Percentiles rank a stretch among this genome's conserved stretches.
Conservation (phyloP, 2,113 vertebrate genomes). For the Oreotrochilus melanogaster region DNA sequence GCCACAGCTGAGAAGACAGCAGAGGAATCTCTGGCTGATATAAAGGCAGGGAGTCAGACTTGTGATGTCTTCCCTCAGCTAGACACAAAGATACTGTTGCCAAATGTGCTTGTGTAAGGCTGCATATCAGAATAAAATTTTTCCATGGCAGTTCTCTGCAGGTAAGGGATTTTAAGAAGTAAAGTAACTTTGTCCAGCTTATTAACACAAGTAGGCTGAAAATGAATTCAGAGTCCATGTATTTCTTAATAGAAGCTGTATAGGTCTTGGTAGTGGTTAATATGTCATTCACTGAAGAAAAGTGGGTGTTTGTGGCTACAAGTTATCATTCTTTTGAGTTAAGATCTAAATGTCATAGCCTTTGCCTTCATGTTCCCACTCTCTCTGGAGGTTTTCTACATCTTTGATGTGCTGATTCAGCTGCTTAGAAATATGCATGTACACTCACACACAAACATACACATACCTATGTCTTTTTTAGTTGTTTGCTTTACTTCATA, state of each 20-base stretch:
- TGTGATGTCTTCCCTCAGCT: neutral
- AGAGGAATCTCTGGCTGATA: neutral
- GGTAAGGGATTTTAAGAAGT: neutral
- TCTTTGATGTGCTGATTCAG: neutral
- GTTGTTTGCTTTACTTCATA: neutral
- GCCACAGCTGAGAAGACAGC: neutral
- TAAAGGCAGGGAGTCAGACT: neutral
- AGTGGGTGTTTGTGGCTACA: neutral
- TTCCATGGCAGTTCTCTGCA: neutral
- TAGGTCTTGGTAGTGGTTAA: neutral
- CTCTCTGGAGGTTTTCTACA: neutral
- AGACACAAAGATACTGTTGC: neutral
- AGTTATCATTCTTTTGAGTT: neutral
- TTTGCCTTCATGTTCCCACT: neutral
- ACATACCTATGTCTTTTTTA: neutral
- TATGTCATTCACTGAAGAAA: neutral
- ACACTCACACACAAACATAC: neutral
- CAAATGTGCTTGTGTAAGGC: neutral
- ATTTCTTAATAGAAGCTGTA: neutral
- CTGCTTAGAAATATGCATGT: neutral
- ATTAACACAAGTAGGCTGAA: neutral
- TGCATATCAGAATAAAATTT: neutral
- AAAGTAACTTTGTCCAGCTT: neutral
- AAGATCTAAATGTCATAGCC: neutral
- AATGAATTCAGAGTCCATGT: neutral